Evolutionary conservation across 2,888 invertebrate species (phyloP).

Genomic region (Phengaris alcon): DNA sequence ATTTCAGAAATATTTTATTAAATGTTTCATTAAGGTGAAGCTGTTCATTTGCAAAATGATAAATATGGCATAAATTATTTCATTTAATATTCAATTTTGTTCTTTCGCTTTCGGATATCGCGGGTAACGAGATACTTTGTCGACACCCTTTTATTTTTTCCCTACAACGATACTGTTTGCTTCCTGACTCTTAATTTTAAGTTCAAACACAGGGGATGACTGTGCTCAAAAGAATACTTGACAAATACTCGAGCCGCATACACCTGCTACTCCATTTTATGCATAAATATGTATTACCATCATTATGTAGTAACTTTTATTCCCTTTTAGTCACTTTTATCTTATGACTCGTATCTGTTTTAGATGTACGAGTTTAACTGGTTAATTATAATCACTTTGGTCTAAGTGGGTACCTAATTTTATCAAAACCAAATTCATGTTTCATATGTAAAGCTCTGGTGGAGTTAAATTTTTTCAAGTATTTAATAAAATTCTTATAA

Average conservation of each 20-base stretch:
- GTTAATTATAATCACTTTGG: not conserved
- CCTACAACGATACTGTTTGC: constrained; percentile 72
- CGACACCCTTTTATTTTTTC: constrained; percentile 71
- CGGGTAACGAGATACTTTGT: constrained; percentile 65
- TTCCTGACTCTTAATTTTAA: constrained; percentile 71
- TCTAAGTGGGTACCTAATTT: not conserved
- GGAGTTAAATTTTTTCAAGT: no score
- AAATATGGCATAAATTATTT: constrained; percentile 81
- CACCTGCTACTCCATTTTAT: constrained; percentile 52
- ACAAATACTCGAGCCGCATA: constrained; percentile 56
- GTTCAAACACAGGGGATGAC: constrained; percentile 72
- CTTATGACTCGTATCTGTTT: not conserved
- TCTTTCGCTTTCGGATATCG: constrained; percentile 69
- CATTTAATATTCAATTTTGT: constrained; percentile 80
- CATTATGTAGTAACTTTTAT: constrained; percentile 11
- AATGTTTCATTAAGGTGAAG: constrained; percentile 76
- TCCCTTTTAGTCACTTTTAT: constrained; percentile 7
- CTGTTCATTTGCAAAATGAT: constrained; percentile 79
- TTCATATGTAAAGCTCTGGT: not conserved
- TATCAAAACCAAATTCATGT: not conserved
- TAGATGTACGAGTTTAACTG: not conserved
- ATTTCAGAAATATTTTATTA: constrained; percentile 53
- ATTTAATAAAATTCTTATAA: no score
- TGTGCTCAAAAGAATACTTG: constrained; percentile 64
- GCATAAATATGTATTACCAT: constrained; percentile 31